These are phyloP conservation scores for Pelobates fuscus DNA, from an alignment of 2,113 vertebrate species.

Conservation along the genomic window DNA sequence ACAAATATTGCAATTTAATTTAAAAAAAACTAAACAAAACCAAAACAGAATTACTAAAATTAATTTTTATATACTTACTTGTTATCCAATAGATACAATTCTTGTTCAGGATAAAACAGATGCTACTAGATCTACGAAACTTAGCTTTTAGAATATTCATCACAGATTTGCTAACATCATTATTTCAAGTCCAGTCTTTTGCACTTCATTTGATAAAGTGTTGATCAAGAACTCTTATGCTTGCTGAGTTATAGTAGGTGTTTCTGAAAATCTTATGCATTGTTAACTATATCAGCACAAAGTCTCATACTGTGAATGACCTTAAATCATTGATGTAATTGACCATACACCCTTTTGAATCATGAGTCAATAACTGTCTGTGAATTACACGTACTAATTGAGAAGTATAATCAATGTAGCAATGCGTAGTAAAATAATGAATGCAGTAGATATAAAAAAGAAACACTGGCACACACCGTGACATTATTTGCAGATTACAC, in stretches of 20 bases:
- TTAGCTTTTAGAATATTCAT: slow-evolving; percentile 25
- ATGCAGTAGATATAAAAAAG: no score
- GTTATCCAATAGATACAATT: neutral
- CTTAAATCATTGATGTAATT: slow-evolving; percentile 35
- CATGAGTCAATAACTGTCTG: slow-evolving; percentile 34
- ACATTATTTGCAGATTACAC: no score
- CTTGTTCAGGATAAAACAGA: neutral
- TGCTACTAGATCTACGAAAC: neutral
- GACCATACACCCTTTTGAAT: slow-evolving; percentile 30
- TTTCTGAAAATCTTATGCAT: slow-evolving; percentile 32
- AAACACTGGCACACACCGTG: no score
- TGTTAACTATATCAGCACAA: slow-evolving; percentile 11
- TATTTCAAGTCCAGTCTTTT: slow-evolving; percentile 20
- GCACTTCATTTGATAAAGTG: slow-evolving; percentile 20
- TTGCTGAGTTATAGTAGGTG: slow-evolving; percentile 21
- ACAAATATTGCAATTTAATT: no score
- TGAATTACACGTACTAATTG: no score
- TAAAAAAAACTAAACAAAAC: no score
- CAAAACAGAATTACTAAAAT: no score
- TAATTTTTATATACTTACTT: no score
- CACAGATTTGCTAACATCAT: slow-evolving; percentile 26
- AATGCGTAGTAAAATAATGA: no score
- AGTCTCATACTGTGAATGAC: slow-evolving; percentile 4
- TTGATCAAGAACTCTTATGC: slow-evolving; percentile 25
- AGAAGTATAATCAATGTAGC: no score